Evolutionary conservation across 2,888 invertebrate species (phyloP).

Genomic region (Phorcus lineatus): DNA sequence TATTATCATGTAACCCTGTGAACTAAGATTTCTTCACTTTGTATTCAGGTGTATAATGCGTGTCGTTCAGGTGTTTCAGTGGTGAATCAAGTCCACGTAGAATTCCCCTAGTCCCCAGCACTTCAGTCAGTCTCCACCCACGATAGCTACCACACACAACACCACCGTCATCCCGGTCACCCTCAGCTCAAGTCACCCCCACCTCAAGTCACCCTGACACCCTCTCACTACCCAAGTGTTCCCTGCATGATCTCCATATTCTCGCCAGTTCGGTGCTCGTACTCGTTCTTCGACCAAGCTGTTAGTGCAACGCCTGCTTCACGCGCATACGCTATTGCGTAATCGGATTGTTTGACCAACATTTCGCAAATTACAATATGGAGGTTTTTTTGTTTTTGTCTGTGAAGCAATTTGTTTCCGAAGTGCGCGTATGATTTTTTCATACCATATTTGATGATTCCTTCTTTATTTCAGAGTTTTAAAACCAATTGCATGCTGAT

Average conservation of each 20-base stretch:
- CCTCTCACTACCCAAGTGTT: not conserved
- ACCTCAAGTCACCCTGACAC: not conserved
- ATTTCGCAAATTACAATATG: too few relatives aligned
- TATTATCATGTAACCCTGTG: not conserved
- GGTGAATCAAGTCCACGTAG: conserved; percentile 17
- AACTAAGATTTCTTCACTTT: not conserved
- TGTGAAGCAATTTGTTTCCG: not conserved
- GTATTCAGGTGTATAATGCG: conserved; percentile 12
- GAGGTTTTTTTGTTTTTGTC: too few relatives aligned
- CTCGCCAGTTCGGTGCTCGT: not conserved
- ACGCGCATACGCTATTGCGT: too few relatives aligned
- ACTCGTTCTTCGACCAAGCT: too few relatives aligned
- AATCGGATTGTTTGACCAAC: too few relatives aligned
- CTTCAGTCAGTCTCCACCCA: not conserved
- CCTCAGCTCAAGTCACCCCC: not conserved
- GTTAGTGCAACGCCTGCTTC: too few relatives aligned
- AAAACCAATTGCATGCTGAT: too few relatives aligned
- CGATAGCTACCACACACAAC: not conserved
- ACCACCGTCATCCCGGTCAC: not conserved
- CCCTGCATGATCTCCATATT: not conserved
- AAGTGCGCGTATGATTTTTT: too few relatives aligned
- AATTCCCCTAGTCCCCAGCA: not conserved
- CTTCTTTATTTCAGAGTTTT: too few relatives aligned
- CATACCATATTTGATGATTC: too few relatives aligned
- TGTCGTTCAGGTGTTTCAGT: conserved; percentile 9